Evolutionary conservation across 2,113 vertebrate species (phyloP).

Genomic region (Neolamprologus sp.): DNA sequence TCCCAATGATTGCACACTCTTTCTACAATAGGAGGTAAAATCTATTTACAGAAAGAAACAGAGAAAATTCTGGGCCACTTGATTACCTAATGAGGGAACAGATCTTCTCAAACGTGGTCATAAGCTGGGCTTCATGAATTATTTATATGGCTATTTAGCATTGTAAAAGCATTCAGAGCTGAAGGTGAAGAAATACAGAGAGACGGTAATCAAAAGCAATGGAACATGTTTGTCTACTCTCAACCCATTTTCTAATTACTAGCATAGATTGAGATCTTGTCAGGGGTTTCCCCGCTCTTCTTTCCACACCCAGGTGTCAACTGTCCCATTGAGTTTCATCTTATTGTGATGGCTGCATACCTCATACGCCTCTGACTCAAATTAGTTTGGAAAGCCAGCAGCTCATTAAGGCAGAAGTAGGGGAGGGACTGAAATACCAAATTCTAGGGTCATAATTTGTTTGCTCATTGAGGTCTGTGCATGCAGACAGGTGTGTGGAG

Average conservation of each 20-base stretch:
- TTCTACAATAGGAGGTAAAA: background rate
- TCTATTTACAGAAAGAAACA: background rate
- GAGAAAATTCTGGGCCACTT: background rate
- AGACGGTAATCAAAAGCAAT: background rate
- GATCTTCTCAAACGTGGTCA: constrained; percentile 13
- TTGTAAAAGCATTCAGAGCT: constrained; percentile 4
- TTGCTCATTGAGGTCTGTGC: background rate
- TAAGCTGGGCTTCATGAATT: constrained; percentile 36
- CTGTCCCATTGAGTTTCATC: constrained; percentile 10
- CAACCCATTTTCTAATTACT: constrained; percentile 29
- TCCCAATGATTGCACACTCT: background rate
- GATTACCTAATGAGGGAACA: constrained; percentile 15
- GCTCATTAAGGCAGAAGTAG: constrained; percentile 34
- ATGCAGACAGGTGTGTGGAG: constrained; percentile 20
- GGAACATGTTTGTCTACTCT: background rate
- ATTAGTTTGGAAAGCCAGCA: constrained; percentile 25
- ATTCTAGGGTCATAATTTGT: constrained; percentile 5
- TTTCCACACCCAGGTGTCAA: background rate
- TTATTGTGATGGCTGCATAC: constrained; percentile 10
- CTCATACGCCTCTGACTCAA: constrained; percentile 49
- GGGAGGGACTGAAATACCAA: background rate
- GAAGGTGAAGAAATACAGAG: background rate
- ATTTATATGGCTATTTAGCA: constrained; percentile 52
- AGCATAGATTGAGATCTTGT: constrained; percentile 3
- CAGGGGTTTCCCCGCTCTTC: background rate